Evolutionary conservation across 1,140 invertebrate species (phyloP).

Genomic region (Aporrectodea caliginosa): DNA sequence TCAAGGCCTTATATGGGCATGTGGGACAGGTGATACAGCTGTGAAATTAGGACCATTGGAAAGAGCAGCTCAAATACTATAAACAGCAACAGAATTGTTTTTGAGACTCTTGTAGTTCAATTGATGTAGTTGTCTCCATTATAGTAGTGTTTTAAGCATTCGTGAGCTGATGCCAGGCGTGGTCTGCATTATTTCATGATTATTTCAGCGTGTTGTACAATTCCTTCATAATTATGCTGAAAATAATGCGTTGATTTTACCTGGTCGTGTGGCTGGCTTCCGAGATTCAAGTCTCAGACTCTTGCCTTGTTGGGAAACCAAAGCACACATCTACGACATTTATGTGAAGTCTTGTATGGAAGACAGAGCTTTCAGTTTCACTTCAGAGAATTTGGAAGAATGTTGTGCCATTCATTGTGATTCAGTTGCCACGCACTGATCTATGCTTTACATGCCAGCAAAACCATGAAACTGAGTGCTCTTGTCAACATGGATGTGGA

Average conservation of each 20-base stretch:
- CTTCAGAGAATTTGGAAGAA: not conserved
- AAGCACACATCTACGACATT: not conserved
- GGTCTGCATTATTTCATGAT: too few relatives aligned
- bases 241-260: not conserved
- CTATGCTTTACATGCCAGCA: not conserved
- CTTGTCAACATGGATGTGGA: not conserved
- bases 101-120: too few relatives aligned
- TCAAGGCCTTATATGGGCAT: too few relatives aligned
- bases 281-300: not conserved
- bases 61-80: too few relatives aligned
- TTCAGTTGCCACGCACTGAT: not conserved
- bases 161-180: too few relatives aligned
- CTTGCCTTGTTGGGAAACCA: not conserved
- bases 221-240: not conserved
- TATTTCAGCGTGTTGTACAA: not conserved
- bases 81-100: too few relatives aligned
- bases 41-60: too few relatives aligned
- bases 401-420: not conserved
- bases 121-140: too few relatives aligned
- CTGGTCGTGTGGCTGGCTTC: not conserved
- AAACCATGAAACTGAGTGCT: not conserved
- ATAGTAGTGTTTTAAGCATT: too few relatives aligned
- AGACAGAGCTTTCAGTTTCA: not conserved
- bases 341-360: not conserved
- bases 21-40: too few relatives aligned